Percentiles rank a stretch among this genome's conserved stretches.
Conservation (phyloP, 1,140 invertebrate species). For the Eriosoma lanigerum region DNA sequence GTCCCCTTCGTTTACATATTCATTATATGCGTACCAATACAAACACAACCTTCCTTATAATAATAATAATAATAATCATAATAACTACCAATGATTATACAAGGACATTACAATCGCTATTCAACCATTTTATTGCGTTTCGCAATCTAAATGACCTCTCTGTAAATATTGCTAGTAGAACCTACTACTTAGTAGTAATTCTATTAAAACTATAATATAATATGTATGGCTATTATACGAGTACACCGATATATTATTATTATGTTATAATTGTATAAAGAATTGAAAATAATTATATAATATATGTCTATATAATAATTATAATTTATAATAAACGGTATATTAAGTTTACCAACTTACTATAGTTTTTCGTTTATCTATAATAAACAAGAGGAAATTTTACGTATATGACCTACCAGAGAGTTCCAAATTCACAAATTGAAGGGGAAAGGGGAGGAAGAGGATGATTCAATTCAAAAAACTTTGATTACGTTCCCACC, state of each 20-base stretch:
- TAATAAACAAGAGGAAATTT: neutral
- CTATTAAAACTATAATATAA: too few species aligned
- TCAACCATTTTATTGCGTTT: conserved; percentile 1
- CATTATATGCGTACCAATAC: neutral
- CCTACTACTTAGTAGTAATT: too few species aligned
- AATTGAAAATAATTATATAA: too few species aligned
- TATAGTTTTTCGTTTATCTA: neutral
- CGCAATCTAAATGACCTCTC: conserved; percentile 15
- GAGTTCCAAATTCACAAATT: too few species aligned
- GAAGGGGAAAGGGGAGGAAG: too few species aligned
- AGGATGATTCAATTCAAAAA: neutral
- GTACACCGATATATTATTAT: too few species aligned
- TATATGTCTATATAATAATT: too few species aligned
- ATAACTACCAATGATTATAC: conserved; percentile 21
- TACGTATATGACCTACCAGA: neutral
- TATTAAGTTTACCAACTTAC: too few species aligned
- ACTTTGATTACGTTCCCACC: conserved; percentile 5
- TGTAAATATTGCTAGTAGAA: too few species aligned
- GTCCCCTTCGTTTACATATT: neutral
- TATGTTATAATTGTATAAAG: too few species aligned
- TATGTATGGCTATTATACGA: too few species aligned
- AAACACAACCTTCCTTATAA: neutral
- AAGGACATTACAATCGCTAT: conserved; percentile 15
- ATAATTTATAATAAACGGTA: too few species aligned
- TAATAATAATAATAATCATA: neutral